Evolutionary conservation across 2,888 invertebrate genomes (phyloP), one percentile per base, ranked within the genome.

Genomic region (Coleophora deauratella): DNA sequence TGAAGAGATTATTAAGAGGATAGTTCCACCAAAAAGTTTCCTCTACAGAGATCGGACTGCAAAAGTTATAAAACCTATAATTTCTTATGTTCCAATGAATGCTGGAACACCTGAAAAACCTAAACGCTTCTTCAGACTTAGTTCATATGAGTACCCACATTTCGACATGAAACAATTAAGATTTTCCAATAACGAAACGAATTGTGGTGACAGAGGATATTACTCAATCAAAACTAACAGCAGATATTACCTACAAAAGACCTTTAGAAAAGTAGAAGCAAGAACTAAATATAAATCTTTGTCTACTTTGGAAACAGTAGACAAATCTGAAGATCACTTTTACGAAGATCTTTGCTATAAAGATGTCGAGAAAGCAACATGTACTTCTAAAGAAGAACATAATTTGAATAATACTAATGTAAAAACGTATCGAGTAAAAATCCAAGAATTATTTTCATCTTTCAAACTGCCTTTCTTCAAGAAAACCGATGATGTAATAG

Each of bases 11-110:
- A 53, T 84, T 4, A 75, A 72, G 42, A 76, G 58, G 51, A 60
- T 85, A 28, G 77, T 78, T 1, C 79, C 80, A 31, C 73, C 79
- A 0, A 86, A 82, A 49, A 86, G 86, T 46, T 86, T 86, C 50
- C 48, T 86, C 0, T 86, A 86, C 40, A 75, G 82, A 57, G 67
- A 81, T 33, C 72, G 76, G 45, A 55, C 59, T 21, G 13, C 12
- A 7, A 60, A 60, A 42, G 47, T 46, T 31, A 62, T 66, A 3
- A 66, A 72, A 51, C 57, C 62, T 15, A 50, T 62, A 0, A 74
- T 74, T 8, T 78, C 85, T 1, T 86, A 86, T 43, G 54, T 81
- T 13, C 84, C 84, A 1, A 86, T 86, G 86, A 72, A 78, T 36
- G 66, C 66, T 2, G 71, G 54, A 1, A 49, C 65, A 1, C 48